phyloP scores from a whole-genome alignment of 2,888 invertebrate species.

The Gastracanthus pulcherrimus region DNA sequence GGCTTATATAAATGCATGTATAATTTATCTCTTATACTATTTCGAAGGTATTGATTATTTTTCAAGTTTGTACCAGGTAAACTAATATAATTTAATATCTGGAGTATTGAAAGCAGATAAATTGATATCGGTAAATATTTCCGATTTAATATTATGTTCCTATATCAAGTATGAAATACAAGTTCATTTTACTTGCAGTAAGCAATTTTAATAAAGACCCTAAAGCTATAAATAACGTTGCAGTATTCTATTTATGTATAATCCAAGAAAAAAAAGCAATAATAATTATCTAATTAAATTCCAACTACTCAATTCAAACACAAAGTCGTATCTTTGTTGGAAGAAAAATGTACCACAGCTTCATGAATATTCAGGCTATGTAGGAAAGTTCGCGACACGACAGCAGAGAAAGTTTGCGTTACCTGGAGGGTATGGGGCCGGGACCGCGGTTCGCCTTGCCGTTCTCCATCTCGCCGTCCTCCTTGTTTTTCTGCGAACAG shows the following conservation, averaged over 20 bases:
- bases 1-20: not conserved
- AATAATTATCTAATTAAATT: not conserved
- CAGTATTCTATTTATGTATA: too few relatives aligned
- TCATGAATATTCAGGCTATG: not conserved
- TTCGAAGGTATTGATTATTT: not conserved
- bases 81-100: too few relatives aligned
- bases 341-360: not conserved
- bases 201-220: too few relatives aligned
- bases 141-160: too few relatives aligned
- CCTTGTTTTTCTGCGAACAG: conserved; percentile 73
- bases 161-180: too few relatives aligned
- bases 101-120: not conserved
- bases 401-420: conserved; percentile 52
- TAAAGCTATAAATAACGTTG: too few relatives aligned
- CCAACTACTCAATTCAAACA: not conserved
- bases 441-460: conserved; percentile 63
- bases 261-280: not conserved
- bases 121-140: not conserved
- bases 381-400: not conserved
- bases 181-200: too few relatives aligned
- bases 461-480: conserved; percentile 67
- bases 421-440: conserved; percentile 75
- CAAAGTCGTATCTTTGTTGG: not conserved
- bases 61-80: too few relatives aligned
- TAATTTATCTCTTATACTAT: not conserved